phyloP scores from a whole-genome alignment of 2,797 vertebrate species.

The Acanthurus leucopareius region DNA sequence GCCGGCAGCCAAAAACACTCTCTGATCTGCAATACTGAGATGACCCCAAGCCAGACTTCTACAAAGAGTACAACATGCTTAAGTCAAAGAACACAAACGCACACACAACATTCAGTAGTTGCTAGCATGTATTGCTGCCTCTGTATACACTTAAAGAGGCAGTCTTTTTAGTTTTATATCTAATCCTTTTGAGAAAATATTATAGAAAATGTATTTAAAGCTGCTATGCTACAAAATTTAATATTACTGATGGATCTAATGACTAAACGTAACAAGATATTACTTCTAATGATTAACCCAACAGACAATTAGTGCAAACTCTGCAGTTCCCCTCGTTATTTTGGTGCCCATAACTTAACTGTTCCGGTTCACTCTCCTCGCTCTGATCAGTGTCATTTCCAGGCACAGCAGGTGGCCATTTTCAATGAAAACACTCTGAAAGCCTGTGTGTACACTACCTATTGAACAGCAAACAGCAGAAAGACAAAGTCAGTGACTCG shows the following conservation, averaged over 20 bases:
- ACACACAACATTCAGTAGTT: background rate
- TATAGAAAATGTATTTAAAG: background rate
- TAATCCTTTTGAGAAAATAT: background rate
- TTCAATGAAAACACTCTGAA: background rate
- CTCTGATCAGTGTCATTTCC: background rate
- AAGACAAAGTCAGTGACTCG: background rate
- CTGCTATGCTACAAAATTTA: background rate
- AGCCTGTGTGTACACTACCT: background rate
- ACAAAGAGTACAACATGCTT: conserved; percentile 32
- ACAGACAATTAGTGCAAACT: background rate
- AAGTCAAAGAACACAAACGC: conserved; percentile 23
- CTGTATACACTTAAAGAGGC: background rate
- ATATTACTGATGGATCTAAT: background rate
- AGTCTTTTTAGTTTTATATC: too few relatives aligned
- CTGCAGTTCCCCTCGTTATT: background rate
- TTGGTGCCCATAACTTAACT: background rate
- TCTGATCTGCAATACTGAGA: conserved; percentile 41
- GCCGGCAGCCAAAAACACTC: conserved; percentile 44
- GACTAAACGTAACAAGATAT: background rate
- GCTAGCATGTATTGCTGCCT: background rate
- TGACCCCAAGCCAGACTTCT: conserved; percentile 49
- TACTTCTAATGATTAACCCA: background rate
- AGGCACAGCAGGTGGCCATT: background rate
- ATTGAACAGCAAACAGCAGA: background rate
- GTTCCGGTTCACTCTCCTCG: background rate